phyloP scores from a whole-genome alignment of 2,113 vertebrate species.

The Actenoides hombroni region DNA sequence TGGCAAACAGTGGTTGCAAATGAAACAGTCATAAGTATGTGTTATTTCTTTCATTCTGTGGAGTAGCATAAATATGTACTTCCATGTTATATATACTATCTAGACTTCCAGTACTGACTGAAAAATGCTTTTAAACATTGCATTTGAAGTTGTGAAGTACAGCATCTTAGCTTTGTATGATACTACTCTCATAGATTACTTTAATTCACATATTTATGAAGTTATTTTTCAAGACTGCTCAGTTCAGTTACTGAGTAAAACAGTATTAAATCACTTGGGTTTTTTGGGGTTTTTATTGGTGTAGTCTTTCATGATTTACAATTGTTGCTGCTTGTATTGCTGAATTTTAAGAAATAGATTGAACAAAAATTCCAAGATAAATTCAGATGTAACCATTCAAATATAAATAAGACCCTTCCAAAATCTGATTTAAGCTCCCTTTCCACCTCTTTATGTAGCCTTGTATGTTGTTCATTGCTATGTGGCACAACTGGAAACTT shows the following conservation, averaged over 20 bases:
- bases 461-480: background rate
- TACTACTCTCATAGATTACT: background rate
- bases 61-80: background rate
- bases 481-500: background rate
- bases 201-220: background rate
- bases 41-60: background rate
- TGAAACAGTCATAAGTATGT: background rate
- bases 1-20: background rate
- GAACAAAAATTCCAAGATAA: background rate
- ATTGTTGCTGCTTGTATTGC: background rate
- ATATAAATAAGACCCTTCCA: background rate
- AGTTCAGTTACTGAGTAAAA: background rate
- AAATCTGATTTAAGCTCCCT: background rate
- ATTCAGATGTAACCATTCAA: background rate
- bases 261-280: background rate
- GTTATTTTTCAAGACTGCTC: background rate
- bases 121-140: background rate
- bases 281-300: background rate
- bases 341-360: background rate
- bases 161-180: background rate
- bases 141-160: background rate
- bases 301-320: background rate
- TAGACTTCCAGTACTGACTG: background rate
- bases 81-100: background rate
- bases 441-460: background rate